A percentile compares a stretch with the other conserved stretches of the same genome.
phyloP scores from a whole-genome alignment of 2,888 invertebrate species.

The Diaprepes abbreviatus region DNA sequence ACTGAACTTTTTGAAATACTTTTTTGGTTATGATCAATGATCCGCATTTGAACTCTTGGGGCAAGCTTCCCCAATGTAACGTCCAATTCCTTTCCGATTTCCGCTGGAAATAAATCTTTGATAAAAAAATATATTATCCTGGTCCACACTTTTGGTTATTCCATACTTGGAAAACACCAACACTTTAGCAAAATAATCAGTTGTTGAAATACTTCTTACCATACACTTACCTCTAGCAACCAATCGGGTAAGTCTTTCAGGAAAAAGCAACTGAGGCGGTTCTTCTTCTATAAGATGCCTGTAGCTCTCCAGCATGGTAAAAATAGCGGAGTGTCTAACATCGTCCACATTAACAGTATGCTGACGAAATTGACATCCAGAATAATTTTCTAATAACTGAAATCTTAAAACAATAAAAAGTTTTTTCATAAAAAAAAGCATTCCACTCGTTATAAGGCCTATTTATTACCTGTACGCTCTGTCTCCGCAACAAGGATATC shows the following conservation, averaged over 20 bases:
- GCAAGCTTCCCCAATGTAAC: too few species aligned
- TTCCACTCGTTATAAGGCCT: not conserved
- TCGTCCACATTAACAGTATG: slow-evolving; percentile 76
- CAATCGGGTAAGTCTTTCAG: slow-evolving; percentile 77
- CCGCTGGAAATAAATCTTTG: too few species aligned
- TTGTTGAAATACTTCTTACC: too few species aligned
- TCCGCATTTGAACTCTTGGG: too few species aligned
- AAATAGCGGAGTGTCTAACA: slow-evolving; percentile 77
- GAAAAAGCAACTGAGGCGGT: slow-evolving; percentile 78
- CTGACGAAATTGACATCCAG: slow-evolving; percentile 81
- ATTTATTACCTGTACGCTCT: slow-evolving; percentile 74
- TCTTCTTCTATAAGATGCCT: slow-evolving; percentile 75
- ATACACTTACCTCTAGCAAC: slow-evolving; percentile 71
- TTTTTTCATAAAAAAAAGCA: not conserved
- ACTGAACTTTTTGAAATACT: too few species aligned
- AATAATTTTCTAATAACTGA: slow-evolving; percentile 76
- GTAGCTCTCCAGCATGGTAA: slow-evolving; percentile 73
- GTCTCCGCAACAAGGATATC: slow-evolving; percentile 88
- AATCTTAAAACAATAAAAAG: slow-evolving; percentile 68
- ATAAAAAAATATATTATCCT: not conserved
- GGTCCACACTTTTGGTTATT: too few species aligned
- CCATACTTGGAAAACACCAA: too few species aligned
- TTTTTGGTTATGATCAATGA: too few species aligned
- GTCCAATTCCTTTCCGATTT: too few species aligned
- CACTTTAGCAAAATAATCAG: too few species aligned